phyloP scores from a whole-genome alignment of 1,140 invertebrate genomes.

The Halictus rubicundus region DNA sequence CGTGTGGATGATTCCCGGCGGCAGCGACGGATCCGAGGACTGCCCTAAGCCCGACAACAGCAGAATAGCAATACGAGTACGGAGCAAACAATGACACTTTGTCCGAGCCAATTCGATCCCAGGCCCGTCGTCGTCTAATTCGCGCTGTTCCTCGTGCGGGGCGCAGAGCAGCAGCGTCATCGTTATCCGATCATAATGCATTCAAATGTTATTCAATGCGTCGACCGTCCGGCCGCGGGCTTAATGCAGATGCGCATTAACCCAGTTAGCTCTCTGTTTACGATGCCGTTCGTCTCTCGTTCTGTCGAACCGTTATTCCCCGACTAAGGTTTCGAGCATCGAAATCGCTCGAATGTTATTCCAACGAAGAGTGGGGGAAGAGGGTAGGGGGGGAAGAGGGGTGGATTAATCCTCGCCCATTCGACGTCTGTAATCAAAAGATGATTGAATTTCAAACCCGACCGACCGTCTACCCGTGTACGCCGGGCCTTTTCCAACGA shows the following conservation, averaged over 20 bases:
- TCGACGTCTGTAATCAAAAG: constrained; percentile 12
- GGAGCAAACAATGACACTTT: no score
- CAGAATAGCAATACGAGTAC: no score
- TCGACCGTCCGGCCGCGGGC: not conserved
- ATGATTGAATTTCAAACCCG: not conserved
- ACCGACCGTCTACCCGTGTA: not conserved
- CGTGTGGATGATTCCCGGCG: no score
- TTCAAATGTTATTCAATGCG: constrained; percentile 18
- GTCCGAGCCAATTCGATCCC: no score
- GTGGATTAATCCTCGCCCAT: not conserved
- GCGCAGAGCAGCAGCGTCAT: not conserved
- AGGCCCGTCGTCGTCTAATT: not conserved
- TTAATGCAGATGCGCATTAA: constrained; percentile 24
- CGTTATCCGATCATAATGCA: not conserved
- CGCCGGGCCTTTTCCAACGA: no score
- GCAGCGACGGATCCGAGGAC: no score
- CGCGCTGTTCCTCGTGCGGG: not conserved
- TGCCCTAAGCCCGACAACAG: no score
- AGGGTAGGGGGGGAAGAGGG: no score
- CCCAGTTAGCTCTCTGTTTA: constrained; percentile 29
- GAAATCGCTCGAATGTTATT: not conserved
- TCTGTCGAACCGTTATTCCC: no score
- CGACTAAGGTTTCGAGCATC: no score
- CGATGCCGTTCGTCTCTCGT: not conserved
- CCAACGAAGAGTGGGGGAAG: no score